Evolutionary conservation across 2,797 vertebrate species (phyloP).

Genomic region (Malurus splendens): DNA sequence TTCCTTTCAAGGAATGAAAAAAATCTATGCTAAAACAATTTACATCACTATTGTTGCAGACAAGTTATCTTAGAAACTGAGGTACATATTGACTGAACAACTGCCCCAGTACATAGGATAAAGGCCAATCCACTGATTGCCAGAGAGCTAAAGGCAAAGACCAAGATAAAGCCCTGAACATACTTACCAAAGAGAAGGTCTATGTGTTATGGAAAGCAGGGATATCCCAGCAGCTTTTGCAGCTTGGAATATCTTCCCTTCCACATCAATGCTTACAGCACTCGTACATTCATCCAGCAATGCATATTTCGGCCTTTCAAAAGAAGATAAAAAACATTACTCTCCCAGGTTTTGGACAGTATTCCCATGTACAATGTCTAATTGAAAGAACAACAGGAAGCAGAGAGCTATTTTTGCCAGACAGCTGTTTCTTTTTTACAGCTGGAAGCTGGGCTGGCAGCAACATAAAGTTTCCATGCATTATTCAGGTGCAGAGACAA

Average conservation of each 20-base stretch:
- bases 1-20: not conserved
- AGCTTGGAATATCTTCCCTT: constrained; percentile 96
- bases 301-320: constrained; percentile 89
- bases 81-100: not conserved
- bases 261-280: constrained; percentile 96
- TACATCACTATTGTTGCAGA: not conserved
- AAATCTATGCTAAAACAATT: not conserved
- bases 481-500: not conserved
- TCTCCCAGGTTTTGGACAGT: not conserved
- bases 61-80: not conserved
- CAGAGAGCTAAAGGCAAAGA: not conserved
- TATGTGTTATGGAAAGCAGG: constrained; percentile 94
- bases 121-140: not conserved
- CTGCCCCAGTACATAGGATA: not conserved
- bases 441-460: not conserved
- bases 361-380: not conserved
- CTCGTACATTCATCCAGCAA: constrained; percentile 95
- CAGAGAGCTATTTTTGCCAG: not conserved
- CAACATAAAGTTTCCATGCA: not conserved
- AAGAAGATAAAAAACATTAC: constrained; percentile 31
- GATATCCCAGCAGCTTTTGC: constrained; percentile 92
- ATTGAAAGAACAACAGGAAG: not conserved
- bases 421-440: not conserved
- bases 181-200: constrained; percentile 94
- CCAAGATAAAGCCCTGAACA: not conserved